Evolutionary conservation across 2,888 invertebrate species (phyloP), one percentile per base, ranked within the genome.

Genomic region (Coenonympha arcania): DNA sequence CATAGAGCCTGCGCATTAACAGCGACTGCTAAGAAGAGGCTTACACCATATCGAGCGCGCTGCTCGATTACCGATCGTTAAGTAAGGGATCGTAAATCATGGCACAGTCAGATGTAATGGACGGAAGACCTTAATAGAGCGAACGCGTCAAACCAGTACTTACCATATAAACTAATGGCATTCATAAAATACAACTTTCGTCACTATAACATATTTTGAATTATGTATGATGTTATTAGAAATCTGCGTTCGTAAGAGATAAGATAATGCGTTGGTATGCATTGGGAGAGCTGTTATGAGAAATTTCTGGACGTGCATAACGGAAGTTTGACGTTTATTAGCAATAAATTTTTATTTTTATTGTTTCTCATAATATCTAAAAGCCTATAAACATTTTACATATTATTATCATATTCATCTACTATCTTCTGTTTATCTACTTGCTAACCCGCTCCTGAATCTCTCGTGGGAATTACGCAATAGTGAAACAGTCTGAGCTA

Each of bases 201-300:
- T 47, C 44, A 48, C 43, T 34, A 22, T 53, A 47, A n/a, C n/a
- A n/a, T n/a, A n/a, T n/a, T 50, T 50, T 55, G 55, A 55, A 53
- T 52, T 55, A 55, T 55, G 43, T 55, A 50, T 55, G 44, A 52
- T 18, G 37, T 39, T 48, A 53, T 53, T 44, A 50, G 50, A 55
- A 53, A 55, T 53, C 41, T 48, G 19, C 52, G 50, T 45, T 44
- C 47, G 40, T 50, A 40, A 33, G 11, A 53, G 55, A 55, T 55
- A 55, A 55, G 55, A 49, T 33, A 40, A 52, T 55, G 47, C 49
- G 49, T 52, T 19, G 43, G 52, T 49, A 55, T 55, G 55, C 55
- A 40, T 34, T n/a, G 24, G 24, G 42, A 43, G 18, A 19, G 28
- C 45, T 55, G 15, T 55, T 55, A 55, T 52, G 37, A 49, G 52